These are phyloP conservation scores for Acrocephalus kingi DNA, from an alignment of 2,113 vertebrate genomes.

Conservation along the genomic window DNA sequence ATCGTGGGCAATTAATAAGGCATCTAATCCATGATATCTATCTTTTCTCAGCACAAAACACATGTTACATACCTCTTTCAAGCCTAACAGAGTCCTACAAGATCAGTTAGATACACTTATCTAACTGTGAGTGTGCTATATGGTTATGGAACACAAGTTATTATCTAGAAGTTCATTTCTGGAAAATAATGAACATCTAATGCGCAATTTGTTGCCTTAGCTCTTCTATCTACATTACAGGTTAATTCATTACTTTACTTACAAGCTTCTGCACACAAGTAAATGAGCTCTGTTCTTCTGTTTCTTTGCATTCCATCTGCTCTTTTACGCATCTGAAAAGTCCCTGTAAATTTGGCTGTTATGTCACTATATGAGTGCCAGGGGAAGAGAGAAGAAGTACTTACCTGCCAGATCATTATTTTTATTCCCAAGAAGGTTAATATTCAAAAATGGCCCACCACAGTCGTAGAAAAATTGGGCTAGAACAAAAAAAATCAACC, in stretches of 20 bases:
- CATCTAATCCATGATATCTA: not conserved
- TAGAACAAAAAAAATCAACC: too few relatives aligned
- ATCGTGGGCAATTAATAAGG: not conserved
- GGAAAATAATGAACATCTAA: not conserved
- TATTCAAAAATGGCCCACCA: not conserved
- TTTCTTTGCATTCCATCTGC: not conserved
- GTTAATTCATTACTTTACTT: not conserved
- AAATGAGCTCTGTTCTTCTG: not conserved
- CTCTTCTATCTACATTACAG: not conserved
- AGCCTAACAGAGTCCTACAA: not conserved
- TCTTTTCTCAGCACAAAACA: not conserved
- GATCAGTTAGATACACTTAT: not conserved
- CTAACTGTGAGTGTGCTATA: not conserved
- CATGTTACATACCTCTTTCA: fast-evolving
- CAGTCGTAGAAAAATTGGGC: not conserved
- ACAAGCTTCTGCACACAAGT: not conserved
- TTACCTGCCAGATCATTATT: not conserved
- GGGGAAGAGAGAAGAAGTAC: not conserved
- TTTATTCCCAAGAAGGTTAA: not conserved
- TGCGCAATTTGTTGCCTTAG: not conserved
- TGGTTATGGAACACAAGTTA: not conserved
- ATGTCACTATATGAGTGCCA: not conserved
- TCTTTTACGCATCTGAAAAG: not conserved
- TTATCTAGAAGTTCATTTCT: not conserved
- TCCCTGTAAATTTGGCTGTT: not conserved